Percentiles rank a stretch among this genome's conserved stretches.
These are phyloP conservation scores for Sarcophaga variegata DNA, from an alignment of 2,888 invertebrate species.

Conservation along the genomic window DNA sequence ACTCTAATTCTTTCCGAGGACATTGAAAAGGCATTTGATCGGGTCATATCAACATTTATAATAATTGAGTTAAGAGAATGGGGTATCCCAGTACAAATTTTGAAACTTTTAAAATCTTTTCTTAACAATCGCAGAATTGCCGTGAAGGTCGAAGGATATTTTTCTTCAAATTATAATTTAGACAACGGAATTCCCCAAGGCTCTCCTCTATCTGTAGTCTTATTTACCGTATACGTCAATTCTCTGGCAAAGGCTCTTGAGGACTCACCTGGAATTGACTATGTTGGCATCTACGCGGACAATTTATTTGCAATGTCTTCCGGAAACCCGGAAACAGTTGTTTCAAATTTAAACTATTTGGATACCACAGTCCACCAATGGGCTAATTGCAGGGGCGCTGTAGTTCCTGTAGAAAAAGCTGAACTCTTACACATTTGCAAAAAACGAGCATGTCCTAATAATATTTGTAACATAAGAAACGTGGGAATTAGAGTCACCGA, in stretches of 20 bases:
- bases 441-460: constrained; percentile 7
- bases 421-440: constrained; percentile 22
- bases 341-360: background rate
- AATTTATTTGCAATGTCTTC: no score
- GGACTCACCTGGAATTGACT: background rate
- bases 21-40: background rate
- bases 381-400: background rate
- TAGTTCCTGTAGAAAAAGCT: constrained; percentile 1
- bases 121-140: constrained; percentile 16
- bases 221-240: background rate
- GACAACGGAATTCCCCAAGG: background rate
- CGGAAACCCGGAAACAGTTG: background rate
- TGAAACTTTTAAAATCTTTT: constrained; percentile 29
- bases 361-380: constrained; percentile 10
- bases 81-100: background rate
- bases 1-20: no score
- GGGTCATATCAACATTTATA: constrained; percentile 11
- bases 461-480: background rate
- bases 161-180: background rate
- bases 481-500: background rate
- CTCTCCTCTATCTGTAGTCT: background rate
- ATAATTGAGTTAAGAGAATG: constrained; percentile 13
- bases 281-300: background rate
- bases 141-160: constrained; percentile 23
- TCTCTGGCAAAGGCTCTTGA: background rate